Evolutionary conservation across 2,888 invertebrate species (phyloP).

Genomic region (Heterodera filipjevi): DNA sequence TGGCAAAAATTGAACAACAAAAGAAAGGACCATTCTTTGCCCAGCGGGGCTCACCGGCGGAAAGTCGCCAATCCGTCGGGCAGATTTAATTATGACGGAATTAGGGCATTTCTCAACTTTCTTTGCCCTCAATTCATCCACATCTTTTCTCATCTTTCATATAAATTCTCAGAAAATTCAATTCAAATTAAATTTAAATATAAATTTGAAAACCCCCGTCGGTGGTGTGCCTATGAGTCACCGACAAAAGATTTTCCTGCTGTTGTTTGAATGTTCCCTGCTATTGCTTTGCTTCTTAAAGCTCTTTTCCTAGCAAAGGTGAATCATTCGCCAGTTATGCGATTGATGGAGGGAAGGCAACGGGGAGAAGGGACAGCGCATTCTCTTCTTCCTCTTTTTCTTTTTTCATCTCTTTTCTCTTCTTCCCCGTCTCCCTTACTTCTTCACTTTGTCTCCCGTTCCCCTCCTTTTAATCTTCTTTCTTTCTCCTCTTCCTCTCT

Average conservation of each 20-base stretch:
- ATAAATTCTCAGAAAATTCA: background rate
- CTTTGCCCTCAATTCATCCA: background rate
- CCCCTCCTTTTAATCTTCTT: too few relatives aligned
- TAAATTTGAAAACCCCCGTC: background rate
- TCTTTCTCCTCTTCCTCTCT: too few relatives aligned
- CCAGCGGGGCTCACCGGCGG: background rate
- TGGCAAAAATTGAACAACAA: background rate
- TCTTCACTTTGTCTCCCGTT: too few relatives aligned
- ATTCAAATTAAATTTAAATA: background rate
- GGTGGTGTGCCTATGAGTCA: background rate
- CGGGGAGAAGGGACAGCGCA: too few relatives aligned
- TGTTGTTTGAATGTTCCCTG: too few relatives aligned
- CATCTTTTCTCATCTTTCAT: background rate
- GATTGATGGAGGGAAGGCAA: too few relatives aligned
- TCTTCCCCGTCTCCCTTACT: background rate
- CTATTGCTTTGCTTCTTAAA: too few relatives aligned
- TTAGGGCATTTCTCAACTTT: background rate
- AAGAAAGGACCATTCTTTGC: background rate
- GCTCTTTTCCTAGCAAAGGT: too few relatives aligned
- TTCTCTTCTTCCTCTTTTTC: too few relatives aligned
- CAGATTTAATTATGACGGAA: background rate
- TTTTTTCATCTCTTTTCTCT: too few relatives aligned
- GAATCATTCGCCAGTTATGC: too few relatives aligned
- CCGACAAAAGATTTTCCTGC: too few relatives aligned
- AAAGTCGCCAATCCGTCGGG: background rate